Conservation (phyloP, 2,888 invertebrate genomes). For the Drosophila planitibia region DNA sequence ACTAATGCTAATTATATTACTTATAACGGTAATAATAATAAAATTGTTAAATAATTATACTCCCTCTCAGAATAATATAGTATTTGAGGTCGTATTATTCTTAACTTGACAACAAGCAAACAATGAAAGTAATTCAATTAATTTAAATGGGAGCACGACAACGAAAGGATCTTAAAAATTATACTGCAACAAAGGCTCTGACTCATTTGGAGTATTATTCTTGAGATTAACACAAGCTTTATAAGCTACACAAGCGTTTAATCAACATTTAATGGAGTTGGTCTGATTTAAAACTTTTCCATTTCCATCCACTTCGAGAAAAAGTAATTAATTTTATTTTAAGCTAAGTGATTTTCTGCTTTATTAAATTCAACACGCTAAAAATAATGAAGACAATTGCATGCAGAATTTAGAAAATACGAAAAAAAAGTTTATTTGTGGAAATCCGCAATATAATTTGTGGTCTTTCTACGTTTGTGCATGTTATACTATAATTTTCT, state of each 20-base stretch:
- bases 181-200: not conserved
- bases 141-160: not conserved
- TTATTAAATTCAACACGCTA: not conserved
- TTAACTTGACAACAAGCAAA: not conserved
- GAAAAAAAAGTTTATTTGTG: not conserved
- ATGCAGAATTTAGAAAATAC: not conserved
- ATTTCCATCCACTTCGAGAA: not conserved
- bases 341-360: not conserved
- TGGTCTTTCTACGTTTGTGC: not conserved
- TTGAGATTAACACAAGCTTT: not conserved
- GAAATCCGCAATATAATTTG: not conserved
- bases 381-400: not conserved
- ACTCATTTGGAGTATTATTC: not conserved
- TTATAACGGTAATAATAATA: not conserved
- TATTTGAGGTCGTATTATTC: not conserved
- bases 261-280: not conserved
- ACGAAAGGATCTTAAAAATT: not conserved
- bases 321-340: not conserved
- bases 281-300: not conserved
- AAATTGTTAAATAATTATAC: not conserved
- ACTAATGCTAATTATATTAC: no score
- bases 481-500: not conserved
- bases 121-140: not conserved
- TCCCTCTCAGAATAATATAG: not conserved
- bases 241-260: not conserved